Base-by-base conservation (phyloP, 2,888 invertebrate species). In the Trachelus stipa region DNA sequence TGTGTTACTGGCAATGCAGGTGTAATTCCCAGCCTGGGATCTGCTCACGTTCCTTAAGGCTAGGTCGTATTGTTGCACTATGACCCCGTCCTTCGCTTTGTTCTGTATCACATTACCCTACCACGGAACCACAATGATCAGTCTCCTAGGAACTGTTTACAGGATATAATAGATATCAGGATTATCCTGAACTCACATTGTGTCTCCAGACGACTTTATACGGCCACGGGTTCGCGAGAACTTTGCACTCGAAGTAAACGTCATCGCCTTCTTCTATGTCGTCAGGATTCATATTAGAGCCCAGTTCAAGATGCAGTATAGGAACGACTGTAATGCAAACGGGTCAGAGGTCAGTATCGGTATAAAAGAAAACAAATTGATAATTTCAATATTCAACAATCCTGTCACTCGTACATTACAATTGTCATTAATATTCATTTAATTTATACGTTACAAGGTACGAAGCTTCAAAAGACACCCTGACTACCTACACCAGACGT, bases 1-100 rank as follows among this genome's bases (percentile, higher is more conserved):
- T 23, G 97, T 97, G 90, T 98, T 98, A 75, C 97, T 97, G 3
- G 97, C 98, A 34, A 96, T 95, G 91, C 98, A 98, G 68, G 96
- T 95, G 91, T 98, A 98, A 92, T 96, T 96, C 76, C 98, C 98
- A 2, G 97, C 96, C 90, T 97, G 97, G 84, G 94, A 94, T 85
- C 96, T 94, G 79, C 95, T 95, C 71, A 97, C 96, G 76, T 94
- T 94, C 91, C 97, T 97, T 81, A 98, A 92, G 0, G 96, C 97
- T 84, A 98, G 92, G 90, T 96, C 95, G 79, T 96, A 95, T 87
- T 95, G 95, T 87, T 96, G 97, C 80, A 97, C 96, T 89, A 98
- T 97, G 71, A 98, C 95, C n/a, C 97, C 97, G 56, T 95, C 95
- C 80, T 96, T 95, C 85, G 96, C 96, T 91, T 97, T 97, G 88